These are phyloP conservation scores for Ia io DNA, from an alignment of 2,113 vertebrate genomes.

Conservation along the genomic window DNA sequence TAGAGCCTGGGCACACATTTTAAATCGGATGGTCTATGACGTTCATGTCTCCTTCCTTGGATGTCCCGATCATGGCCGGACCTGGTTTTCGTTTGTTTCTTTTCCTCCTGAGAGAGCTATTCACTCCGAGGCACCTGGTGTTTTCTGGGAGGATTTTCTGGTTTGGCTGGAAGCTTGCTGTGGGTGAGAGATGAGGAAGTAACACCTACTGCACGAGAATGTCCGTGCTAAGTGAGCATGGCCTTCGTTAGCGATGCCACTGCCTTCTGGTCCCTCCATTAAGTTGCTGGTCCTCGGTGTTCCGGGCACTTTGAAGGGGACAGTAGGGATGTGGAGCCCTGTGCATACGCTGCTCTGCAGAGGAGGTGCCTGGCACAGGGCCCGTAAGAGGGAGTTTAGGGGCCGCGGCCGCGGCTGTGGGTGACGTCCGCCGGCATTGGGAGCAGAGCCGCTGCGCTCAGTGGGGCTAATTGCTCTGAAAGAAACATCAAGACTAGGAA, in stretches of 20 bases:
- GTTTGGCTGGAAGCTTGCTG: neutral
- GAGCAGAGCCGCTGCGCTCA: neutral
- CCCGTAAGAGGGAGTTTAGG: neutral
- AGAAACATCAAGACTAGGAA: neutral
- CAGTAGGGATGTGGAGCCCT: neutral
- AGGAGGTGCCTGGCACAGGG: neutral
- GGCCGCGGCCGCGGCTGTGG: too few species aligned
- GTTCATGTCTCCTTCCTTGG: neutral
- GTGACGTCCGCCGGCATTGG: neutral
- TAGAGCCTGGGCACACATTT: neutral
- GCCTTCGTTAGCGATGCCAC: neutral
- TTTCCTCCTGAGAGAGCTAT: neutral
- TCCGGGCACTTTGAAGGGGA: neutral
- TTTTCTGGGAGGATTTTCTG: constrained; percentile 13
- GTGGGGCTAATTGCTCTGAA: neutral
- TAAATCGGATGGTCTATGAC: neutral
- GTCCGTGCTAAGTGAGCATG: neutral
- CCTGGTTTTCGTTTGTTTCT: neutral
- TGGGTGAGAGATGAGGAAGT: neutral
- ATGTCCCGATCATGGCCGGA: neutral
- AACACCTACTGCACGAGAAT: neutral
- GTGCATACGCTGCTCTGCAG: neutral
- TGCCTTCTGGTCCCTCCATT: neutral
- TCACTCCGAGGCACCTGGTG: neutral
- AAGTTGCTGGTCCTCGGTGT: neutral